A percentile compares a stretch with the other conserved stretches of the same genome.
These are phyloP conservation scores for Hesperia comma DNA, from an alignment of 2,888 invertebrate species.

Conservation along the genomic window DNA sequence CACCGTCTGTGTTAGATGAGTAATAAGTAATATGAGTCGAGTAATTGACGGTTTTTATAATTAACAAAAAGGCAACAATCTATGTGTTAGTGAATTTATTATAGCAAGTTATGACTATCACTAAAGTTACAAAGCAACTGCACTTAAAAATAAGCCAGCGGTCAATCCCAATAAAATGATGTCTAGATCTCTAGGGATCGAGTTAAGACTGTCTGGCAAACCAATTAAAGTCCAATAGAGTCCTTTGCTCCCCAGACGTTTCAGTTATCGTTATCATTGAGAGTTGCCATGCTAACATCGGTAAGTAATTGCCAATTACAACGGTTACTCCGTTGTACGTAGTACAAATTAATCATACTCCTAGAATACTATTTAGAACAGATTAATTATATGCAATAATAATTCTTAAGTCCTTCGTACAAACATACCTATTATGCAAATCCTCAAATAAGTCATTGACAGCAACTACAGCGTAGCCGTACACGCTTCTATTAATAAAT, in stretches of 20 bases:
- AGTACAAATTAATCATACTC: conserved; percentile 1
- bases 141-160: not conserved
- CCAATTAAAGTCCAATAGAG: conserved; percentile 74
- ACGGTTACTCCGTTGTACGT: conserved; percentile 36
- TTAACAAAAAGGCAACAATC: not conserved
- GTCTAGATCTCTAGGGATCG: conserved; percentile 50
- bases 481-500: conserved; percentile 60
- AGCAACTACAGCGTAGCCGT: conserved; percentile 42
- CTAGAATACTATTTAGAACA: no score
- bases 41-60: conserved; percentile 8
- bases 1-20: conserved; percentile 29
- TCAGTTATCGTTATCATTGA: conserved; percentile 60
- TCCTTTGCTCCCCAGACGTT: conserved; percentile 67
- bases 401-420: not conserved
- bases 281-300: conserved; percentile 62
- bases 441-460: conserved; percentile 41
- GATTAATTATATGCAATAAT: no score
- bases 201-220: conserved; percentile 65
- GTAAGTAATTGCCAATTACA: conserved; percentile 68
- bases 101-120: no score
- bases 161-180: conserved; percentile 37
- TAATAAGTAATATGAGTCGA: conserved; percentile 32
- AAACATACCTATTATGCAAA: not conserved
- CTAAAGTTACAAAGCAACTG: no score
- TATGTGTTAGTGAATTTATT: no score